These are phyloP conservation scores for Anticlea derivata DNA, from an alignment of 2,888 invertebrate species.

Conservation along the genomic window DNA sequence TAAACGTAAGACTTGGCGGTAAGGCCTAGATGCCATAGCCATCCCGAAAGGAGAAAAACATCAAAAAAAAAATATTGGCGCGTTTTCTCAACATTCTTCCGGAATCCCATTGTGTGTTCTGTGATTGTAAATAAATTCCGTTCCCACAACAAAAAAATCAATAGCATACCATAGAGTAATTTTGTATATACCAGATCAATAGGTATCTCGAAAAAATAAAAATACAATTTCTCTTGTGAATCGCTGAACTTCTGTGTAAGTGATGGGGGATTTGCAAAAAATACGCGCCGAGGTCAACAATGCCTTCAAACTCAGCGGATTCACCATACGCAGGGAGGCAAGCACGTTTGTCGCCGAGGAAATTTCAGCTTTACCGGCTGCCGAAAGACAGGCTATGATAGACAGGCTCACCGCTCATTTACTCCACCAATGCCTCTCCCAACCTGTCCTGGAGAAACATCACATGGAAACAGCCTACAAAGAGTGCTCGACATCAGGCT, in stretches of 20 bases:
- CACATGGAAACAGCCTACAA: conserved; percentile 89
- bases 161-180: too few species aligned
- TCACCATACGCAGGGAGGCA: conserved; percentile 89
- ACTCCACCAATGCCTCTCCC: conserved; percentile 89
- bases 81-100: too few species aligned
- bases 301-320: conserved; percentile 90
- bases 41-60: too few species aligned
- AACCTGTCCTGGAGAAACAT: conserved; percentile 88
- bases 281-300: conserved; percentile 85
- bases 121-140: too few species aligned
- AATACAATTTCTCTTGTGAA: not conserved
- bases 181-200: too few species aligned
- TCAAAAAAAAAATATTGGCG: too few species aligned
- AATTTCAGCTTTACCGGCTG: conserved; percentile 82
- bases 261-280: conserved; percentile 71
- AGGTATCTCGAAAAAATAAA: too few species aligned
- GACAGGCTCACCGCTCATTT: conserved; percentile 91
- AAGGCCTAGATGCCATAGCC: too few species aligned
- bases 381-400: conserved; percentile 87
- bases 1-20: too few species aligned
- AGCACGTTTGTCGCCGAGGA: conserved; percentile 89
- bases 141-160: too few species aligned
- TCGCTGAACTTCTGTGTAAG: not conserved
- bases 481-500: conserved; percentile 84
- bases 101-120: too few species aligned